phyloP scores from a whole-genome alignment of 2,113 vertebrate genomes.

The Austrofundulus limnaeus region DNA sequence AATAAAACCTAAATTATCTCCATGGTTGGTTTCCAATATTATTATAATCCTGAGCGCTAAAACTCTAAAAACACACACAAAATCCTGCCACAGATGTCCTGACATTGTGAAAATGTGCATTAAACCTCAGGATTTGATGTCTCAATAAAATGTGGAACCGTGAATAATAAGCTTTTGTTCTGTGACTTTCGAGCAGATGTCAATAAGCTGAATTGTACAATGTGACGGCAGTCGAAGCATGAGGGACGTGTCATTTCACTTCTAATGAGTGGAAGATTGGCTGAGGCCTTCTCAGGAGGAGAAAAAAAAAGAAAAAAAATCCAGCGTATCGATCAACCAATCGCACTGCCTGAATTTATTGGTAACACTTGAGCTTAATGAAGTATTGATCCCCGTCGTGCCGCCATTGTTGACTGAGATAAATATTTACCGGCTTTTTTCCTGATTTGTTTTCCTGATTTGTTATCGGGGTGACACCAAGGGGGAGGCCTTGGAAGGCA shows the following conservation, averaged over 20 bases:
- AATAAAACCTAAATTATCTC: slow-evolving; percentile 4
- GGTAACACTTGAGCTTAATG: slow-evolving; percentile 66
- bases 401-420: slow-evolving; percentile 50
- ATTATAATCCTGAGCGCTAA: not conserved
- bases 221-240: slow-evolving; percentile 24
- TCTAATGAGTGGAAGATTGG: slow-evolving; percentile 55
- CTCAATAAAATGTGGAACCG: slow-evolving; percentile 40
- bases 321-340: slow-evolving; percentile 46
- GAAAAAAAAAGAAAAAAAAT: slow-evolving; percentile 33
- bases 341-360: slow-evolving; percentile 52
- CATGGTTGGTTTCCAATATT: not conserved
- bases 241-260: slow-evolving; percentile 58
- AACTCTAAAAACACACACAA: not conserved
- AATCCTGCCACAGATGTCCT: not conserved
- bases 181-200: slow-evolving; percentile 2
- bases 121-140: slow-evolving; percentile 16
- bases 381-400: slow-evolving; percentile 54
- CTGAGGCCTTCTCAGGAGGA: slow-evolving; percentile 27
- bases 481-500: too few relatives aligned
- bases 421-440: slow-evolving; percentile 64
- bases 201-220: slow-evolving; percentile 43
- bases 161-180: slow-evolving; percentile 26
- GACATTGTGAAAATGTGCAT: not conserved
- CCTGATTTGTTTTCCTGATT: slow-evolving; percentile 49
- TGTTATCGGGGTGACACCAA: slow-evolving; percentile 4